A percentile compares a stretch with the other conserved stretches of the same genome.
Conservation (phyloP, 2,888 invertebrate species). For the Leptinotarsa peninsularis region DNA sequence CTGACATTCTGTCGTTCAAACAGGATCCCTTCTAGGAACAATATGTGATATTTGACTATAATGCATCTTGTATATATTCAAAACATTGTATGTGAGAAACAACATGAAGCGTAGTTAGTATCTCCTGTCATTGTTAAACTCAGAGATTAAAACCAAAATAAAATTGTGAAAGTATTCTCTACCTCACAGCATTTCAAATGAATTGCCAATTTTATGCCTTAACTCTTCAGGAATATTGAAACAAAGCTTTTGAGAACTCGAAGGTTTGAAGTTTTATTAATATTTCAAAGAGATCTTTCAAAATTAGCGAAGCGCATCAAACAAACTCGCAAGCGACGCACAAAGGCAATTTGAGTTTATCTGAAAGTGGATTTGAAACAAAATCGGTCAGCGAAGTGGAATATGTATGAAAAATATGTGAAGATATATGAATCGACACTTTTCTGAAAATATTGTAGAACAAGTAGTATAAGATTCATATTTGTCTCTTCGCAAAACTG, state of each 20-base stretch:
- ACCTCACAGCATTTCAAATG: neutral
- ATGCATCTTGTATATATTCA: neutral
- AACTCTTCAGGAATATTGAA: neutral
- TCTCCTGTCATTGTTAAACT: neutral
- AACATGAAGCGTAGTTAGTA: neutral
- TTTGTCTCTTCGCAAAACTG: no score
- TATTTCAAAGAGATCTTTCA: constrained; percentile 2
- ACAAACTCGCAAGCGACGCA: neutral
- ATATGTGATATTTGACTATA: no score
- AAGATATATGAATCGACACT: no score
- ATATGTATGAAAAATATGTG: neutral
- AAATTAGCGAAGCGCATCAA: neutral
- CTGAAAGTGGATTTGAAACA: neutral
- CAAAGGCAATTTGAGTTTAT: neutral
- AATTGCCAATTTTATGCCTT: constrained; percentile 1
- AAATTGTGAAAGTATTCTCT: neutral
- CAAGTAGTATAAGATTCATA: no score
- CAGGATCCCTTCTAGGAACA: no score
- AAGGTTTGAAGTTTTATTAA: neutral
- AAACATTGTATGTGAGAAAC: neutral
- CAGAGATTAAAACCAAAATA: neutral
- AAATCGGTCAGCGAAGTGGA: neutral
- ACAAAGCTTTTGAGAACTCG: neutral
- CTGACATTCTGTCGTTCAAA: neutral
- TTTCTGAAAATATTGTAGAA: no score